phyloP scores from a whole-genome alignment of 2,113 vertebrate genomes.

The Dicerorhinus sumatrensis region DNA sequence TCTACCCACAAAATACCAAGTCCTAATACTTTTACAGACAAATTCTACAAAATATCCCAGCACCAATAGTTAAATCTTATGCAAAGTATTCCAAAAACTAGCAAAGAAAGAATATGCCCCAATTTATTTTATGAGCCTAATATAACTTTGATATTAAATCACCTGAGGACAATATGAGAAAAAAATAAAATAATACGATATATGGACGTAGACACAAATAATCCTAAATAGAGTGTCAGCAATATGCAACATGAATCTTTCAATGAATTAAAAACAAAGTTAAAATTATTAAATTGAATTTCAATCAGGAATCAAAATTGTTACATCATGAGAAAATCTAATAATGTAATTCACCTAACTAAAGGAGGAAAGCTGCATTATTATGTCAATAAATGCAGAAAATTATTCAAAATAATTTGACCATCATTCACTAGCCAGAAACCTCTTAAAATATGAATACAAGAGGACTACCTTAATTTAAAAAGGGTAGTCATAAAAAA shows the following conservation, averaged over 20 bases:
- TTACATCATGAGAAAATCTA: neutral
- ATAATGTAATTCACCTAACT: neutral
- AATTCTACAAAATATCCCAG: neutral
- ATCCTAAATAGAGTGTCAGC: neutral
- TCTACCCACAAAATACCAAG: neutral
- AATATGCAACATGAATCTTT: neutral
- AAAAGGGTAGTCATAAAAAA: neutral
- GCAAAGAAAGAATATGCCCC: neutral
- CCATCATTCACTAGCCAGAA: neutral
- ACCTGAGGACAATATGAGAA: neutral
- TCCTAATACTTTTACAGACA: neutral
- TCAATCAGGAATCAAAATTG: neutral
- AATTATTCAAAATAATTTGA: neutral
- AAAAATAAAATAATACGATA: neutral
- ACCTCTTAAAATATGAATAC: neutral
- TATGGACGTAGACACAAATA: neutral
- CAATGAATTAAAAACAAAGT: neutral
- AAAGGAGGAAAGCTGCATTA: neutral
- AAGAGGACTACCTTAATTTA: neutral
- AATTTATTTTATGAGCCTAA: neutral
- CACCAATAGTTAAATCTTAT: neutral
- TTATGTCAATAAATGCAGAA: neutral
- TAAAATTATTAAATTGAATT: neutral
- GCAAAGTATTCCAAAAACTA: neutral
- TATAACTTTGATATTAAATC: neutral